A percentile compares a stretch with the other conserved stretches of the same genome.
Conservation (phyloP, 1,140 invertebrate genomes). For the Lepidurus apus region DNA sequence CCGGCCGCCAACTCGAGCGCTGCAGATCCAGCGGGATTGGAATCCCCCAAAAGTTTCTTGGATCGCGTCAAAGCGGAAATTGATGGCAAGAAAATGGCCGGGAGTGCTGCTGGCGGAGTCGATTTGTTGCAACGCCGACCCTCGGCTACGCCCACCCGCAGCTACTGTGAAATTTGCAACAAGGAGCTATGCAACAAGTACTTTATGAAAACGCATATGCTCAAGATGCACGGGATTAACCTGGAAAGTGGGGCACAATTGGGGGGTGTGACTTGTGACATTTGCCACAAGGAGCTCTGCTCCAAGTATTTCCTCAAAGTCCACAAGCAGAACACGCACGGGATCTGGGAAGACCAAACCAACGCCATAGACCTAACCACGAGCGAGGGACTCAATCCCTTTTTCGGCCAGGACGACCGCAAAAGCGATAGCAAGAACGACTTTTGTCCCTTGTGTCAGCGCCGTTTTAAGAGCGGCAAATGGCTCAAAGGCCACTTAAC, state of each 20-base stretch:
- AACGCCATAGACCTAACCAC: slow-evolving; percentile 47
- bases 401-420: slow-evolving; percentile 37
- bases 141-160: slow-evolving; percentile 54
- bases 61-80: slow-evolving; percentile 28
- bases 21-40: slow-evolving; percentile 28
- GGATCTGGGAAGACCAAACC: slow-evolving; percentile 67
- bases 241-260: slow-evolving; percentile 85
- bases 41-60: slow-evolving; percentile 30
- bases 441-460: slow-evolving; percentile 72
- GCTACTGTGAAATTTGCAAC: slow-evolving; percentile 98
- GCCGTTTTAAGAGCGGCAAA: slow-evolving; percentile 80
- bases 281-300: slow-evolving; percentile 94
- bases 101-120: neutral
- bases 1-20: slow-evolving; percentile 27
- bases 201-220: slow-evolving; percentile 99
- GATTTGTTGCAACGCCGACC: slow-evolving; percentile 31
- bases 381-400: slow-evolving; percentile 37
- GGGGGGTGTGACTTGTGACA: slow-evolving; percentile 88
- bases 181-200: slow-evolving; percentile 99
- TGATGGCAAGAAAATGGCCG: neutral
- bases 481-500: slow-evolving; percentile 83
- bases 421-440: slow-evolving; percentile 30
- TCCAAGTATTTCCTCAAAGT: slow-evolving; percentile 95
- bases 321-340: slow-evolving; percentile 97
- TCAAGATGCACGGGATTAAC: slow-evolving; percentile 97